phyloP scores from a whole-genome alignment of 1,140 invertebrate genomes.

The Luehdorfia chinensis region DNA sequence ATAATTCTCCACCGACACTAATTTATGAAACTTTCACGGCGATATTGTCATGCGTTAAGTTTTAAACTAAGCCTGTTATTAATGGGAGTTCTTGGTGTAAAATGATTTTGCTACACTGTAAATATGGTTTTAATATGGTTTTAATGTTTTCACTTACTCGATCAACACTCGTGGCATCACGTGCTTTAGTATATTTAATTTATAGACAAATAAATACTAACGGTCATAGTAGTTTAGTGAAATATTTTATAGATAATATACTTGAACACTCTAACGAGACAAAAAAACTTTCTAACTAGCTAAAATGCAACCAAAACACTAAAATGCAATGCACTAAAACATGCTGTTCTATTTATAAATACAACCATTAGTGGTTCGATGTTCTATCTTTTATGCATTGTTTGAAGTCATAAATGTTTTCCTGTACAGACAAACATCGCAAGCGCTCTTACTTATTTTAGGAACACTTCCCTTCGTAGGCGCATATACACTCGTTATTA shows the following conservation, averaged over 20 bases:
- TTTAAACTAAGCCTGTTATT: conserved; percentile 12
- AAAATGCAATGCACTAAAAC: background rate
- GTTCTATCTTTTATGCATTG: conserved; percentile 14
- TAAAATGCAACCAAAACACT: too few species aligned
- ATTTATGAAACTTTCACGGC: conserved; percentile 11
- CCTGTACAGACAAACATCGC: conserved; percentile 2
- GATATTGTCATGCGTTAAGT: conserved; percentile 7
- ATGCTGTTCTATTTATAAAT: conserved; percentile 1
- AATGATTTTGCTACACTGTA: conserved; percentile 9
- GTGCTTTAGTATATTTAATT: conserved; percentile 8
- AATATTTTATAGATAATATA: too few species aligned
- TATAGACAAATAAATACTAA: too few species aligned
- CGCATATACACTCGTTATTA: background rate
- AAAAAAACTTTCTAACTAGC: too few species aligned
- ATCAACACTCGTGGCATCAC: conserved; percentile 6
- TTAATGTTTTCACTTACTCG: conserved; percentile 8
- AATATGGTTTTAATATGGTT: conserved; percentile 9
- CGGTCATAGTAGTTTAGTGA: too few species aligned
- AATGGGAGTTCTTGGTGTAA: background rate
- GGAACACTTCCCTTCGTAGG: conserved; percentile 11
- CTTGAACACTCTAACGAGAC: too few species aligned
- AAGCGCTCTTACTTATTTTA: conserved; percentile 17
- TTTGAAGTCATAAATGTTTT: conserved; percentile 13
- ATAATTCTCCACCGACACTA: conserved; percentile 5
- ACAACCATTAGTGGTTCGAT: conserved; percentile 1